A percentile compares a stretch with the other conserved stretches of the same genome.
These are phyloP conservation scores for Caenorhabditis wallacei DNA, from an alignment of 2,888 invertebrate genomes.

Conservation along the genomic window DNA sequence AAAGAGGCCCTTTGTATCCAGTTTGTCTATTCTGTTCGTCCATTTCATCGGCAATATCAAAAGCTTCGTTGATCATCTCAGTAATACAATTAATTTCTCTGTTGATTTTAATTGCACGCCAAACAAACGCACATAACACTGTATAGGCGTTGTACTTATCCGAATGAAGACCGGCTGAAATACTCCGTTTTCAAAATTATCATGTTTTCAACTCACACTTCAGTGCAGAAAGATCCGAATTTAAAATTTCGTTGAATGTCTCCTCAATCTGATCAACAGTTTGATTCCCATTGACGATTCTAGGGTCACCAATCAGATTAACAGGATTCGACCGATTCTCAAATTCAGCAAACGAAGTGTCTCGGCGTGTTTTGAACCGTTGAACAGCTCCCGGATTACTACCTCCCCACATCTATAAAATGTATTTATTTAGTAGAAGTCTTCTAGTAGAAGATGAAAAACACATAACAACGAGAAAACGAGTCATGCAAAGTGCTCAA, in stretches of 20 bases:
- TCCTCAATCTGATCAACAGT: conserved; percentile 6
- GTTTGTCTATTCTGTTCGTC: conserved; percentile 62
- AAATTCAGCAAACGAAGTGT: conserved; percentile 56
- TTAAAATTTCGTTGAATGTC: conserved; percentile 12
- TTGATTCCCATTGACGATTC: conserved; percentile 25
- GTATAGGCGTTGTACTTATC: conserved; percentile 75
- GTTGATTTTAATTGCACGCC: conserved; percentile 77
- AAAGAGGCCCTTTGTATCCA: conserved; percentile 77
- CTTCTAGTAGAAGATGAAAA: no score
- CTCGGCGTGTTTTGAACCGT: conserved; percentile 43
- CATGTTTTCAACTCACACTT: background rate
- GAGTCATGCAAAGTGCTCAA: no score
- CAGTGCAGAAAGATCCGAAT: conserved; percentile 1
- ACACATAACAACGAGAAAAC: no score
- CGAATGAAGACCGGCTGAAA: conserved; percentile 76
- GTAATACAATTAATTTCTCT: conserved; percentile 78
- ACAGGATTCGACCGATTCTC: conserved; percentile 12
- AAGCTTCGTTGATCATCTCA: conserved; percentile 77
- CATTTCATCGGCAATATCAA: conserved; percentile 72
- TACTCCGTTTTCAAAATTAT: no score
- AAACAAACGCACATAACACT: conserved; percentile 77
- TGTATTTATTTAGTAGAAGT: no score
- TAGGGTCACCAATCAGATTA: conserved; percentile 2
- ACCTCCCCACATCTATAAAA: conserved; percentile 70
- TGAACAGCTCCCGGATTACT: conserved; percentile 57